Conservation (phyloP, 2,888 invertebrate species). For the Ornithoptera priamus region DNA sequence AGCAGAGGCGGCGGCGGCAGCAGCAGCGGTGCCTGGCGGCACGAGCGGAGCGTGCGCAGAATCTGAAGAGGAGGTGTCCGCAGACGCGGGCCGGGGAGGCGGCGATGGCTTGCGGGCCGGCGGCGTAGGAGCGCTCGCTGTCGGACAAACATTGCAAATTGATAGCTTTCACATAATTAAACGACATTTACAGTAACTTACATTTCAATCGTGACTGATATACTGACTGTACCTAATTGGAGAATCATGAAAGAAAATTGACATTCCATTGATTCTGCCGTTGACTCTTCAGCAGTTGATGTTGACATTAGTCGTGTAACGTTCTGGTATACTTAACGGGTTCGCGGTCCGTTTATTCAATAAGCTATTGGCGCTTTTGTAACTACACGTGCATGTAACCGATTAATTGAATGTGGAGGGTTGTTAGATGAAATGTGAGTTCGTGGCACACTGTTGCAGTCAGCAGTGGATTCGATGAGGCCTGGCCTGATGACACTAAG, state of each 20-base stretch:
- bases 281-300: too few relatives aligned
- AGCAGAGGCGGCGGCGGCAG: slow-evolving; percentile 45
- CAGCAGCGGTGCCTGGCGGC: slow-evolving; percentile 45
- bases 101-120: slow-evolving; percentile 57
- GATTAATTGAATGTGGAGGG: background rate
- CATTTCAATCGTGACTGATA: too few relatives aligned
- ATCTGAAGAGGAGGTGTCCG: slow-evolving; percentile 79
- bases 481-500: slow-evolving; percentile 2
- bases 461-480: background rate
- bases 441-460: background rate
- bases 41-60: slow-evolving; percentile 69
- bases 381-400: background rate
- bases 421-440: background rate
- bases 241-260: too few relatives aligned
- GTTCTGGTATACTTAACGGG: too few relatives aligned
- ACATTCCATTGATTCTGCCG: too few relatives aligned
- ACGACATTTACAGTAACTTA: too few relatives aligned
- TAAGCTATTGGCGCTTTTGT: too few relatives aligned
- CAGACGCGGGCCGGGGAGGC: slow-evolving; percentile 73
- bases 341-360: too few relatives aligned
- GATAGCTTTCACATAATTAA: background rate
- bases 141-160: slow-evolving; percentile 22
- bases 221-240: too few relatives aligned
- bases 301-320: too few relatives aligned
- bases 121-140: slow-evolving; percentile 40